Evolutionary conservation across 2,888 invertebrate species (phyloP).

Genomic region (Polydrusus tereticollis): DNA sequence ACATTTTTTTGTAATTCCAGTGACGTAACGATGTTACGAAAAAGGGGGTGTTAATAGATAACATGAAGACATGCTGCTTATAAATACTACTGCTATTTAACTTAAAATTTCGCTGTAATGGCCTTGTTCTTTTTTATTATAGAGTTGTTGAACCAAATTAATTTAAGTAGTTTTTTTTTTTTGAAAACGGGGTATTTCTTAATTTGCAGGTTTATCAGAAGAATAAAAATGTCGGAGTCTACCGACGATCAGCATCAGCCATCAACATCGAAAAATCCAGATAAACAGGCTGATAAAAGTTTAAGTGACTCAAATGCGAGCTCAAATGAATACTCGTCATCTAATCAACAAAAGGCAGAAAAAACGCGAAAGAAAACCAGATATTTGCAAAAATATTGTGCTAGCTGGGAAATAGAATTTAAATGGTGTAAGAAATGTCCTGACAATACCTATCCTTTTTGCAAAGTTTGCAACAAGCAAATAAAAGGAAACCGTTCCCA

Average conservation of each 20-base stretch:
- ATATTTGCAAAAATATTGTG: too few species aligned
- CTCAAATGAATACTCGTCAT: neutral
- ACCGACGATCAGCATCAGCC: neutral
- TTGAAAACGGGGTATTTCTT: neutral
- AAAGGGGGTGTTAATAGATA: too few species aligned
- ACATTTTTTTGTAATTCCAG: too few species aligned
- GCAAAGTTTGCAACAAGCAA: slow-evolving; percentile 17
- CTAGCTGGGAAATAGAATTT: slow-evolving; percentile 24
- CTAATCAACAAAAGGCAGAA: neutral
- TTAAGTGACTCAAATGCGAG: too few species aligned
- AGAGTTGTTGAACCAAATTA: neutral
- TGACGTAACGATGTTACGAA: too few species aligned
- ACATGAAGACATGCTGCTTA: too few species aligned
- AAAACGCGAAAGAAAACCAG: neutral
- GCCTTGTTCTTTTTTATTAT: too few species aligned
- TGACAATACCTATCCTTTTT: slow-evolving; percentile 5
- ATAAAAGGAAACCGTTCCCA: slow-evolving; percentile 8
- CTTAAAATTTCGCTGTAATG: too few species aligned
- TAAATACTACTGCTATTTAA: too few species aligned
- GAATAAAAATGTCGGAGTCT: neutral
- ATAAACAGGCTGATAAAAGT: neutral
- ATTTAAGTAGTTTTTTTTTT: neutral
- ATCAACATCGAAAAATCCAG: neutral
- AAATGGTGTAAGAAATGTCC: slow-evolving; percentile 23
- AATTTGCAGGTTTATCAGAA: neutral